Conservation (phyloP, 2,797 vertebrate genomes). For the Lepus townsendii region DNA sequence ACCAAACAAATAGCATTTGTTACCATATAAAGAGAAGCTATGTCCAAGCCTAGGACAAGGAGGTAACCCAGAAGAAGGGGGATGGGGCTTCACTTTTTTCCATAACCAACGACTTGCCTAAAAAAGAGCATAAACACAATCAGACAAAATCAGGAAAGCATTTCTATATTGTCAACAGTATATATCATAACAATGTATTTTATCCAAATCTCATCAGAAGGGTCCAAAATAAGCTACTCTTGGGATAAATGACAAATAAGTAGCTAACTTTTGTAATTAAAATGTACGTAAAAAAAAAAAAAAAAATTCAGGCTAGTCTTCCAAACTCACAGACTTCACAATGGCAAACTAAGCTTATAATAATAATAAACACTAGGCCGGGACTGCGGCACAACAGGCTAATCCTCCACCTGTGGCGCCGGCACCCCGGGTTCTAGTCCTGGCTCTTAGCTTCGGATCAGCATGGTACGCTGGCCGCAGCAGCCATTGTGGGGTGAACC, state of each 20-base stretch:
- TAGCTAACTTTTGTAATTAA: conserved; percentile 65
- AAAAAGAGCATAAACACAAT: conserved; percentile 75
- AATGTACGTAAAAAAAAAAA: neutral
- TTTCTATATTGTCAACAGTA: neutral
- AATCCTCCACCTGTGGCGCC: too few relatives aligned
- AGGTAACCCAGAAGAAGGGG: conserved; percentile 91
- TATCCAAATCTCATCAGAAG: conserved; percentile 3
- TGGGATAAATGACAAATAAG: conserved; percentile 22
- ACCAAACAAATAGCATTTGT: conserved; percentile 98
- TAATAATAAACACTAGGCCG: conserved; percentile 44
- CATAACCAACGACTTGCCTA: conserved; percentile 98
- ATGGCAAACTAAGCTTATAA: conserved; percentile 20
- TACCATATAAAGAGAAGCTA: conserved; percentile 96
- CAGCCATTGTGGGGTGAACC: too few relatives aligned
- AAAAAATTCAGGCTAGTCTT: conserved; percentile 44
- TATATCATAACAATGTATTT: neutral
- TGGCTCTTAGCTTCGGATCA: too few relatives aligned
- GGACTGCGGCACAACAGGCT: too few relatives aligned
- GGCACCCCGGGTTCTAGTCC: too few relatives aligned
- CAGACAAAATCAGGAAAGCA: conserved; percentile 39
- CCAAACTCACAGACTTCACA: conserved; percentile 40
- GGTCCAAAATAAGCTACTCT: neutral
- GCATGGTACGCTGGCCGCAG: too few relatives aligned
- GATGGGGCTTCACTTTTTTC: conserved; percentile 97
- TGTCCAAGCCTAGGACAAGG: conserved; percentile 97